These are phyloP conservation scores for Barnardius zonarius DNA, from an alignment of 2,113 vertebrate genomes.

Conservation along the genomic window DNA sequence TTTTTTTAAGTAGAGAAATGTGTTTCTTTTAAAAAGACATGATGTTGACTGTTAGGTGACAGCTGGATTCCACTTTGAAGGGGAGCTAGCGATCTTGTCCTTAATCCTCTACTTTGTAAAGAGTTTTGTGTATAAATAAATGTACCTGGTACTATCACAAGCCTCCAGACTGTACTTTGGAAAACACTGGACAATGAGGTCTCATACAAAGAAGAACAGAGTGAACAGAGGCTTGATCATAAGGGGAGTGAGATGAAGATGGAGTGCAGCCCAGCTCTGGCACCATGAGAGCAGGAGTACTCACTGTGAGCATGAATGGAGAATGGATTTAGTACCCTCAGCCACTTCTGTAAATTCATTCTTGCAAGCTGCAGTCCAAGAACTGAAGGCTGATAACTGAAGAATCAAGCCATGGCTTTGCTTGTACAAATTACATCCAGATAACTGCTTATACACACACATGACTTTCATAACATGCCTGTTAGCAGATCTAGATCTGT, in stretches of 20 bases:
- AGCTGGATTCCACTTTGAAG: background rate
- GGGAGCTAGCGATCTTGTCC: background rate
- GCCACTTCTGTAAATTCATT: background rate
- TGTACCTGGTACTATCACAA: background rate
- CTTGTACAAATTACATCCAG: slow-evolving; percentile 36
- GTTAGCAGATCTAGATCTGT: slow-evolving; percentile 49
- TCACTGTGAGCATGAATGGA: background rate
- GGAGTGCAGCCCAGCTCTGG: background rate
- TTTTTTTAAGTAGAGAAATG: background rate
- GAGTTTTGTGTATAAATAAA: background rate
- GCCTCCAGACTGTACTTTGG: background rate
- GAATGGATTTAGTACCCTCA: background rate
- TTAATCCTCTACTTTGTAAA: background rate
- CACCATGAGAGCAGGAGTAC: background rate
- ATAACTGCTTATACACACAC: background rate
- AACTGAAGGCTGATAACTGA: background rate
- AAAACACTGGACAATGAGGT: background rate
- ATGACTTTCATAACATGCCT: slow-evolving; percentile 28
- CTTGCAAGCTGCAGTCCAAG: background rate
- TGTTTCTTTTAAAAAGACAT: background rate
- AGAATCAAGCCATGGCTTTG: background rate
- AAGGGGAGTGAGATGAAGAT: rapidly evolving
- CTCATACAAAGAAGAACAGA: background rate
- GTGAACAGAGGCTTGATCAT: background rate
- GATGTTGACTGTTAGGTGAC: background rate